Conservation (phyloP, 2,113 vertebrate genomes). For the Trogon melanurus region DNA sequence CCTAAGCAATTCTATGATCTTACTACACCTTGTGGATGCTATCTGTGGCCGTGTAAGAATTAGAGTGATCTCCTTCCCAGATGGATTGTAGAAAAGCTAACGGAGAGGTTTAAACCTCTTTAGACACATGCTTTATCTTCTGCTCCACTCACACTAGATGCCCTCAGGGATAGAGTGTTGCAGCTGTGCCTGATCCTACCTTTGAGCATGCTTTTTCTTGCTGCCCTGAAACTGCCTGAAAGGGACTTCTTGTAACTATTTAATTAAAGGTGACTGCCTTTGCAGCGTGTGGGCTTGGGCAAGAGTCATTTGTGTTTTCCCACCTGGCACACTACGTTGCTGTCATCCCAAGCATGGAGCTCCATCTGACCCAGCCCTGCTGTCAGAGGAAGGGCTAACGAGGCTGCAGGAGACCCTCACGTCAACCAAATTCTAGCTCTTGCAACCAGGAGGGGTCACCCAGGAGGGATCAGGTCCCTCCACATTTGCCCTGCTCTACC, state of each 20-base stretch:
- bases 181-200: constrained; percentile 9
- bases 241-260: neutral
- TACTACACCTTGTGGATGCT: neutral
- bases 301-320: neutral
- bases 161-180: neutral
- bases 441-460: neutral
- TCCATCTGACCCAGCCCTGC: accelerated
- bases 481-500: neutral
- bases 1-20: neutral
- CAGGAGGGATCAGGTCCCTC: neutral
- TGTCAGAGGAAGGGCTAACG: neutral
- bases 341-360: neutral
- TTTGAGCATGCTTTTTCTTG: neutral
- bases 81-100: accelerated
- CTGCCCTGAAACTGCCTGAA: constrained; percentile 37
- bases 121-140: neutral
- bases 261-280: neutral
- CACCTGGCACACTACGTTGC: neutral
- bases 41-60: neutral
- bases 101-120: neutral
- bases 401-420: neutral
- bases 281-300: neutral
- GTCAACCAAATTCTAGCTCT: accelerated
- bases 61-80: neutral
- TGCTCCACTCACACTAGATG: neutral